These are phyloP conservation scores for Anhinga anhinga DNA, from an alignment of 2,113 vertebrate species.

Conservation along the genomic window DNA sequence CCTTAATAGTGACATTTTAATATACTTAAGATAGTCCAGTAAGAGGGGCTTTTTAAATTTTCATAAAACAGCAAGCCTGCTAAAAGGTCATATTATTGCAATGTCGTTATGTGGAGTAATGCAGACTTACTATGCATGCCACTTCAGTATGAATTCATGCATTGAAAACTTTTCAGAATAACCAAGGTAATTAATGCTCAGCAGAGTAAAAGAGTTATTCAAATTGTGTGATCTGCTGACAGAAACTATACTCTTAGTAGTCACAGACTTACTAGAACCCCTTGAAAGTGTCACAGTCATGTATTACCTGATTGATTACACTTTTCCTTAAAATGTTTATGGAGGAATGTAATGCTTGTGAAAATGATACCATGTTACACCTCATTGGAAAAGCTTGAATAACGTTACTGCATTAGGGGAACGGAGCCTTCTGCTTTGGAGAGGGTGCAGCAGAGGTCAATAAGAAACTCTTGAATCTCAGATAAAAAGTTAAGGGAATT, in stretches of 20 bases:
- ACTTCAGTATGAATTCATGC: not conserved
- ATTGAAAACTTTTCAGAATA: not conserved
- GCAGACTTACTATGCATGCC: not conserved
- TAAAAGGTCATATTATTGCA: not conserved
- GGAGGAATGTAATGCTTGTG: not conserved
- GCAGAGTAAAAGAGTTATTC: not conserved
- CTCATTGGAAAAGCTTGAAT: conserved; percentile 4
- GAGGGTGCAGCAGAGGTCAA: not conserved
- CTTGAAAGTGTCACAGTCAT: not conserved
- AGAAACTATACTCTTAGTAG: not conserved
- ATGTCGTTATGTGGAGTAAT: not conserved
- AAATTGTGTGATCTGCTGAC: not conserved
- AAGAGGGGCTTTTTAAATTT: not conserved
- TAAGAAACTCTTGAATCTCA: not conserved
- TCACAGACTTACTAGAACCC: not conserved
- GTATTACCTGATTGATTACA: conserved; percentile 12
- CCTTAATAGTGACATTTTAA: not conserved
- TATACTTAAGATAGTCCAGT: not conserved
- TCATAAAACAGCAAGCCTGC: not conserved
- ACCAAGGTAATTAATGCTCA: not conserved
- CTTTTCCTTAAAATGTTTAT: not conserved
- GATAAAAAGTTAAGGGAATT: not conserved
- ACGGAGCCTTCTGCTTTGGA: not conserved
- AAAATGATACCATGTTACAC: not conserved
- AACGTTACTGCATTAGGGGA: not conserved